Base-by-base conservation (phyloP, 2,888 invertebrate genomes). In the Parasteatoda lunata region DNA sequence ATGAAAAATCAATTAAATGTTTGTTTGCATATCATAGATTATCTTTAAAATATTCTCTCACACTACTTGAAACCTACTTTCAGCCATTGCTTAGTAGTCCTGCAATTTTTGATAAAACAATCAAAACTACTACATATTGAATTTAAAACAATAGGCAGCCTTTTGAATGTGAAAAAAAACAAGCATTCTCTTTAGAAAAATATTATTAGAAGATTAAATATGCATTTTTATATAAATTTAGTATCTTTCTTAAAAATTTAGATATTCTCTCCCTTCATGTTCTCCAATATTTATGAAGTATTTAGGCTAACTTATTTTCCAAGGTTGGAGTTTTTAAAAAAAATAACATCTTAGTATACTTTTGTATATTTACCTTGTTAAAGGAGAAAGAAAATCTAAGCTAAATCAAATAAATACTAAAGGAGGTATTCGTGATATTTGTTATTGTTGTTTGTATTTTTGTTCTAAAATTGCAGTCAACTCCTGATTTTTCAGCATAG, bases 1-100 rank as follows among this genome's bases (percentile, higher is more conserved):
- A 30, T 30, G 9, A n/a, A 59, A 59, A 59, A 75, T 69, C 72
- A 54, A 78, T 79, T 85, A 70, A 68, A 71, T 84, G 52, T 84
- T 80, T 80, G 76, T 85, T 80, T 80, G 76, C 85, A 85, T 85
- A 85, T 85, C 85, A 85, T 48, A 49, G 79, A 76, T 76, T 66
- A 65, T 64, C 68, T 73, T 84, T 15, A 51, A 77, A 77, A 77
- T 83, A 71, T 77, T 69, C 64, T 71, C 72, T 80, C 73, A 80
- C 80, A 11, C 72, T 77, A 77, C 77, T 77, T 72, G 77, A 84
- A 77, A 77, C 72, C 64, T 77, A 65, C 71, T 75, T 75, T 84
- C 64, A 59, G 30, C 49, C 51, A 75, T 79, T 73, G 73, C 84
- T 85, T 76, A 13, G 77, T 77, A 75, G 77, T 77, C 68, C 52